Base-by-base conservation (phyloP, 2,888 invertebrate species). In the Chaitophorus viminalis region DNA sequence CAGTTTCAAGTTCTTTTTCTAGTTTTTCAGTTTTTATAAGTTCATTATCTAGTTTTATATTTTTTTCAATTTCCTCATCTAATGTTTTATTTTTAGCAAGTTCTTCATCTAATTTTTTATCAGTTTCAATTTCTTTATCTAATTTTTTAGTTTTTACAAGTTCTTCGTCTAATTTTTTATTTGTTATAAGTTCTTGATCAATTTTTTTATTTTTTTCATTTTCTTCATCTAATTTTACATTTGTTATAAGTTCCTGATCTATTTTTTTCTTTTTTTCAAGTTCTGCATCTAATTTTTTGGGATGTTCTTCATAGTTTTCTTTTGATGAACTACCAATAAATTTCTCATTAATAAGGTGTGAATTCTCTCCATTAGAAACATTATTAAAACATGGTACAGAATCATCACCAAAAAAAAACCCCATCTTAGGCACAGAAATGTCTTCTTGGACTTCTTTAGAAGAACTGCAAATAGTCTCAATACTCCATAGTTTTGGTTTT, bases 401-500 rank as follows among this genome's bases (percentile, higher is more conserved):
- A 86, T 81, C 89, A 52, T 85, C 79, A 60, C 85, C 78, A 79
- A 84, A 81, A 74, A 85, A 79, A 75, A 85, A 83, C 6, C 85
- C 79, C 5, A 79, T 89, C 68, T 46, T 76, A 65, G 85, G 60
- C 81, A 85, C 89, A n/a, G 89, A 72, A 54, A 85, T 52, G 52
- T 89, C 79, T 89, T 89, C 89, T 65, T 52, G 18, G 0, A 70
- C 76, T 65, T 82, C 82, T 84, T 84, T 87, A 72, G 87, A 87
- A 31, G 87, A 81, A 75, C 88, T 89, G 82, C 91, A 91, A 82
- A 91, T 90, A 11, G 90, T 89, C 81, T 91, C 91, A 72, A 90
- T 91, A 84, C 90, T 90, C 91, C 91, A 91, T n/a, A 91, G 88
- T 88, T 90, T 90, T 17, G 89, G 88, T 60, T 89, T 89, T 88